Evolutionary conservation across 2,797 vertebrate species (phyloP), one percentile per base, ranked within the genome.

Genomic region (Gobio occitaniae): DNA sequence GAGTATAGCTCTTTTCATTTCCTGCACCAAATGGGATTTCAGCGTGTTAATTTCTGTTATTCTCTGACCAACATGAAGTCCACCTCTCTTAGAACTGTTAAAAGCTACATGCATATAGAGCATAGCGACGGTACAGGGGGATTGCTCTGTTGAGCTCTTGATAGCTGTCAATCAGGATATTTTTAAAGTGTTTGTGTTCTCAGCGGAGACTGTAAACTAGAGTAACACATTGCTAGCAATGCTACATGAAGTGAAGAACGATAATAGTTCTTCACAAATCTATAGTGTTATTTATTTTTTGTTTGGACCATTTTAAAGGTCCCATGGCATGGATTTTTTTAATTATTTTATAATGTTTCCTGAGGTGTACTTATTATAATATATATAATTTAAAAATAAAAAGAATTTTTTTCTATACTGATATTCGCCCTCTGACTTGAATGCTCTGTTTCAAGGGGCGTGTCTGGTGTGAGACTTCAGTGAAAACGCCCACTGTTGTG

Each of bases 1-100:
- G 38, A 83, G 61, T 38, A 56, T 15, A 59, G 32, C 69, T 84
- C 65, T 84, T 78, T 84, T 68, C 71, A 86, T 80, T 80, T 80
- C 56, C 56, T 72, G 16, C 3, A 21, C 25, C n/a, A 63, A 82
- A 68, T 86, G 75, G 74, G 25, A 76, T 50, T 77, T 66, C 4
- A 47, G 19, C 21, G 2, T 56, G 80, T 25, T 83, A 50, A 83
- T 83, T 85, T 75, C 59, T 69, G 59, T 68, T 71, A 82, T 82
- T 59, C 80, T 79, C 12, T 66, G 54, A 59, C 41, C 66, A 59
- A 72, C 38, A 54, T 66, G 3, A 50, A 38, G 44, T 38, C 47
- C 16, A 38, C 10, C 25, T 82, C 50, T 25, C 25, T 81, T 36
- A 82, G 48, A 82, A 25, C 61, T 69, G 84, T 61, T 86, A 38